These are phyloP conservation scores for Urocyon cinereoargenteus DNA, from an alignment of 2,797 vertebrate species.

Conservation along the genomic window DNA sequence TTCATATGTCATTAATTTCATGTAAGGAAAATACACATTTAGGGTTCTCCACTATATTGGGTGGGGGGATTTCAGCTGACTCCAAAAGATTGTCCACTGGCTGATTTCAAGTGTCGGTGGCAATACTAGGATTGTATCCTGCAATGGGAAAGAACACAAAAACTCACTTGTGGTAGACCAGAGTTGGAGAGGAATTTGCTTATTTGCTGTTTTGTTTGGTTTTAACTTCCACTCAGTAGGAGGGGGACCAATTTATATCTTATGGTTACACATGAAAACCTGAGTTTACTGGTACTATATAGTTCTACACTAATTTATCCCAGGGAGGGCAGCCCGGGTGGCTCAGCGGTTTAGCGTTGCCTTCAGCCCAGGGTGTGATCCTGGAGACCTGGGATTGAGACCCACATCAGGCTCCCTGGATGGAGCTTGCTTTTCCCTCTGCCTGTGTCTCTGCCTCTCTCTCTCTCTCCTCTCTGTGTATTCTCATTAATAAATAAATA, in stretches of 20 bases:
- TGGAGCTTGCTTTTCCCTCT: no score
- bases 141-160: neutral
- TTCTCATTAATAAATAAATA: no score
- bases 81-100: neutral
- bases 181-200: neutral
- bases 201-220: neutral
- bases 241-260: neutral
- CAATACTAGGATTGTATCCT: neutral
- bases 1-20: neutral
- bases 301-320: constrained; percentile 7
- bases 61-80: neutral
- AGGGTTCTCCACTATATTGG: neutral
- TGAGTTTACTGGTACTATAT: neutral
- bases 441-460: no score
- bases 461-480: no score
- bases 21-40: neutral
- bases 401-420: no score
- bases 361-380: no score
- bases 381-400: no score
- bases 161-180: neutral
- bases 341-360: no score
- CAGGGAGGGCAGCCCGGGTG: neutral
- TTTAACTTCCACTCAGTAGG: neutral
- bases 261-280: neutral
- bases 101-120: neutral